Evolutionary conservation across 1,140 invertebrate species (phyloP).

Genomic region (Teleopsis dalmanni): DNA sequence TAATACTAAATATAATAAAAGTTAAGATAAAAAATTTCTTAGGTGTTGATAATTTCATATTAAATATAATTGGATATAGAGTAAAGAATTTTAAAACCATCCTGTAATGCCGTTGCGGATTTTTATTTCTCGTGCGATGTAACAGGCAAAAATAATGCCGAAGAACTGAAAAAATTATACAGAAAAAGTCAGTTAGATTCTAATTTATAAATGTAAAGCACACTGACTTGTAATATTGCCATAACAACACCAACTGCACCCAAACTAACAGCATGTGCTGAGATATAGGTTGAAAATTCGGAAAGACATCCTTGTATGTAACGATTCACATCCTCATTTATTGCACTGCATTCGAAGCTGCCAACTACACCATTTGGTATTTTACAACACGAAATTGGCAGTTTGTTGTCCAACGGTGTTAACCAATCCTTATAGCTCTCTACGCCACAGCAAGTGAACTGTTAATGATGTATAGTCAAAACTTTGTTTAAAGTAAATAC

Average conservation of each 20-base stretch:
- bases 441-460: conserved; percentile 71
- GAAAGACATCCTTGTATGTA: conserved; percentile 51
- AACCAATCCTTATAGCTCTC: conserved; percentile 55
- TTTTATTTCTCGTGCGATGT: conserved; percentile 42
- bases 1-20: too few relatives aligned
- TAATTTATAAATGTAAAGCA: not conserved
- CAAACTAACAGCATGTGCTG: conserved; percentile 60
- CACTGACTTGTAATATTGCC: conserved; percentile 61
- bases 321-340: conserved; percentile 18
- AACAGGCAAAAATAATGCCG: conserved; percentile 45
- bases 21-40: too few relatives aligned
- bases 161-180: conserved; percentile 37
- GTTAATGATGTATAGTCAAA: too few relatives aligned
- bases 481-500: not conserved
- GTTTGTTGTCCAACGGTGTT: conserved; percentile 10
- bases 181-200: not conserved
- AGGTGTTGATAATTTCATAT: too few relatives aligned
- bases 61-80: too few relatives aligned
- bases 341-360: conserved; percentile 42
- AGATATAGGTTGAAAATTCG: conserved; percentile 54
- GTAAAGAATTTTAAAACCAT: too few relatives aligned
- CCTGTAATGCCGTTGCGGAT: conserved; percentile 39
- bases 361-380: conserved; percentile 43
- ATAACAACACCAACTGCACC: conserved; percentile 68
- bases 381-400: conserved; percentile 60